phyloP scores from a whole-genome alignment of 2,888 invertebrate species.

The Silvanus unidentatus region DNA sequence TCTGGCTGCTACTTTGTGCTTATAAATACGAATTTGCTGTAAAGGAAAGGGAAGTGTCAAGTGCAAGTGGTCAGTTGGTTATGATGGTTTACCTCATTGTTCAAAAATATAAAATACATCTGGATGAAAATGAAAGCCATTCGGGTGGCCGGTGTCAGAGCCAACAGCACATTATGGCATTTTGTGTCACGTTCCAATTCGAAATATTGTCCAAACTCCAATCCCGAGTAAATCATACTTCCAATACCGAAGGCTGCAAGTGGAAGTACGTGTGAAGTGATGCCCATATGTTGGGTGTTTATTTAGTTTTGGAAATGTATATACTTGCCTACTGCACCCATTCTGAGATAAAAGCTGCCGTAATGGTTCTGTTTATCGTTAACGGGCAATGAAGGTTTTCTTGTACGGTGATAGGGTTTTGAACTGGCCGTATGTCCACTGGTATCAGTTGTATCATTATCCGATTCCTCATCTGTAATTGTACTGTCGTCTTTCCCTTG shows the following conservation, averaged over 20 bases:
- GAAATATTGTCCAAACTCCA: slow-evolving; percentile 94
- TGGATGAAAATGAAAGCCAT: slow-evolving; percentile 97
- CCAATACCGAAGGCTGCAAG: slow-evolving; percentile 91
- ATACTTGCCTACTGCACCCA: slow-evolving; percentile 81
- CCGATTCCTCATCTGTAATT: slow-evolving; percentile 54
- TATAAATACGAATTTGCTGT: slow-evolving; percentile 85
- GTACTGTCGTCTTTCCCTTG: slow-evolving; percentile 22
- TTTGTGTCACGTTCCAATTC: slow-evolving; percentile 85
- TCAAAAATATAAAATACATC: slow-evolving; percentile 97
- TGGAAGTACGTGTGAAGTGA: slow-evolving; percentile 10
- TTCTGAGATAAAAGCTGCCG: slow-evolving; percentile 86
- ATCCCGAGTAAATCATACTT: slow-evolving; percentile 94
- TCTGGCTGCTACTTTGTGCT: slow-evolving; percentile 80
- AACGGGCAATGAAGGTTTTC: slow-evolving; percentile 43
- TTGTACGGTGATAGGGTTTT: slow-evolving; percentile 23
- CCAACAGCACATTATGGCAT: slow-evolving; percentile 85
- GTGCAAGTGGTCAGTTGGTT: not conserved
- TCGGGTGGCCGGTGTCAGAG: slow-evolving; percentile 83
- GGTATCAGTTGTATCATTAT: slow-evolving; percentile 39
- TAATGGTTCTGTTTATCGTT: slow-evolving; percentile 66
- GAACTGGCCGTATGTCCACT: slow-evolving; percentile 36
- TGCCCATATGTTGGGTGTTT: not conserved
- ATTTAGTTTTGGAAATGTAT: not conserved
- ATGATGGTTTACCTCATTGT: slow-evolving; percentile 92
- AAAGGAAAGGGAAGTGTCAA: slow-evolving; percentile 25